These are phyloP conservation scores for Chloroceryle aenea DNA, from an alignment of 2,113 vertebrate genomes.

Conservation along the genomic window DNA sequence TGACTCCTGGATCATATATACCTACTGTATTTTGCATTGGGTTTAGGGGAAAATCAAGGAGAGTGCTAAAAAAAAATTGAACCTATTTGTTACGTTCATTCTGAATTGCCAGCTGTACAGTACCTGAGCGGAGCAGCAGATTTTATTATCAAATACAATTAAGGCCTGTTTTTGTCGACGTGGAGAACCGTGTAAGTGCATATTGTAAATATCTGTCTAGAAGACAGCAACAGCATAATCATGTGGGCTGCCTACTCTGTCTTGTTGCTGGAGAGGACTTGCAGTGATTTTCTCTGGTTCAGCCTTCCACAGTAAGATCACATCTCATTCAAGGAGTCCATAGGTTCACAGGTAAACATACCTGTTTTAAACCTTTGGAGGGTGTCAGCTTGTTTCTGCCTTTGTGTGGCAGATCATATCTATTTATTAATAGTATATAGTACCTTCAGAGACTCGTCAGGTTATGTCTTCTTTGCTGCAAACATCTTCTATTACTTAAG, in stretches of 20 bases:
- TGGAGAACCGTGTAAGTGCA: neutral
- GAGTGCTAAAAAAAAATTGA: neutral
- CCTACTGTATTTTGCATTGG: neutral
- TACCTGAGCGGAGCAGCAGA: neutral
- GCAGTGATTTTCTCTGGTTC: neutral
- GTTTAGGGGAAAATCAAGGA: constrained; percentile 14
- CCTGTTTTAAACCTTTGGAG: neutral
- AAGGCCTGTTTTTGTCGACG: neutral
- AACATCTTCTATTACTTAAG: neutral
- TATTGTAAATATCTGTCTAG: constrained; percentile 8
- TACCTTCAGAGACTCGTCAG: neutral
- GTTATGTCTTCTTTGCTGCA: neutral
- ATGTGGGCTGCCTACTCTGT: neutral
- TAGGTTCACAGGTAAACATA: neutral
- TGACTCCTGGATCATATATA: neutral
- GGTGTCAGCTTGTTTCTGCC: neutral
- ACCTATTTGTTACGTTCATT: constrained; percentile 2
- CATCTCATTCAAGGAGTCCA: neutral
- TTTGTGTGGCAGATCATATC: neutral
- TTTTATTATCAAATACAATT: constrained; percentile 39
- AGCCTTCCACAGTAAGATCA: neutral
- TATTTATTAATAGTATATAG: neutral
- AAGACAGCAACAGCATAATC: neutral
- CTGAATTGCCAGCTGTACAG: neutral
- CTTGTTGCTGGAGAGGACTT: neutral